These are phyloP conservation scores for Mastigias papua DNA, from an alignment of 30 jellyfish, hydroid and myxozoan species.

Conservation along the genomic window DNA sequence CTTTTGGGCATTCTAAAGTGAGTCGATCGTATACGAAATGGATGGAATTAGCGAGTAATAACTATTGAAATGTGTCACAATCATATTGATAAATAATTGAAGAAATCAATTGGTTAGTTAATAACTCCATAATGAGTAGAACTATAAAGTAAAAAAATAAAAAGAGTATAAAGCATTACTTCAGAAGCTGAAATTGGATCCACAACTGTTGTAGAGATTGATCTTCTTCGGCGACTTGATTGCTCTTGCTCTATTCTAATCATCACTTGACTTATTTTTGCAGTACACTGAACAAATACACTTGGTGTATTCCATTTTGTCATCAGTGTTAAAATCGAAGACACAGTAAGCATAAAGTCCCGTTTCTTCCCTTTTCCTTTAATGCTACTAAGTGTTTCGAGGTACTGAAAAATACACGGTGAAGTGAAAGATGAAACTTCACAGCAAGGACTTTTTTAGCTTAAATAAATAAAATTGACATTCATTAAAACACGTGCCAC, in stretches of 20 bases:
- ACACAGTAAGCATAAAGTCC: not conserved
- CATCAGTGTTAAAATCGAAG: not conserved
- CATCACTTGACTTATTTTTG: not conserved
- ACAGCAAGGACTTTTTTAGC: too few relatives aligned
- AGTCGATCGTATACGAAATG: too few relatives aligned
- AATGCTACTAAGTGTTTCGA: not conserved
- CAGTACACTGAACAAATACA: not conserved
- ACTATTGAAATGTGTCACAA: too few relatives aligned
- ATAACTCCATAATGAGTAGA: too few relatives aligned
- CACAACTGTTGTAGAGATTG: constrained; percentile 2
- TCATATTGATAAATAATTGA: too few relatives aligned
- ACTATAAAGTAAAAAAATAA: not conserved
- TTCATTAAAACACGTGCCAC: too few relatives aligned
- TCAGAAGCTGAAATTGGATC: constrained; percentile 22
- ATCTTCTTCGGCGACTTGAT: constrained; percentile 5
- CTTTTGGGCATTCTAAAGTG: too few relatives aligned
- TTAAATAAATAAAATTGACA: too few relatives aligned
- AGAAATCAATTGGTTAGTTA: too few relatives aligned
- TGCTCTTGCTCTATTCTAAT: not conserved
- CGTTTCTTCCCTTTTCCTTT: not conserved
- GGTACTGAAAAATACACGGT: not conserved
- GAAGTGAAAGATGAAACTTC: not conserved
- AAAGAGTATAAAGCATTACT: not conserved
- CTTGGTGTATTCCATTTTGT: not conserved
- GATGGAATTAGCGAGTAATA: too few relatives aligned